Evolutionary conservation across 2,888 invertebrate species (phyloP), one percentile per base, ranked within the genome.

Genomic region (Agriopis leucophaearia): DNA sequence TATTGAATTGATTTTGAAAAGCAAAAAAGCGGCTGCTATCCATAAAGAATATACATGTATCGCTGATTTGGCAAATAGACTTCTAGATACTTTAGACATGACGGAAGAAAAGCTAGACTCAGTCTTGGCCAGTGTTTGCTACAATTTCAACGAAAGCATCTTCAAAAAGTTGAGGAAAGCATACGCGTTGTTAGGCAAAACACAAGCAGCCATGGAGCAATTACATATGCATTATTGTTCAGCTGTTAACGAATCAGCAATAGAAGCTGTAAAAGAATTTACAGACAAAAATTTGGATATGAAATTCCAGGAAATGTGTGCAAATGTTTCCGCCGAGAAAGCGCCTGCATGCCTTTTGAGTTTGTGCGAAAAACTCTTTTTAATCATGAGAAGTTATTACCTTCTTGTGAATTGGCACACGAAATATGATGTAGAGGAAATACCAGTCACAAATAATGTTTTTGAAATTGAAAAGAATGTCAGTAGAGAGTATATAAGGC

Each of bases 171-270:
- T 99, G 0, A 97, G 98, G 81, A 96, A 96, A 75, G 99, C 99
- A 0, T 99, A 99, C 83, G 95, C 96, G 47, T 92, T 99, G 27
- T 89, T 99, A 5, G 98, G 98, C 0, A 99, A 99, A 89, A 97
- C 97, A 0, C 96, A 98, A 88, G 96, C 97, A 2, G 98, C 98
- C 0, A 97, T 99, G 96, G 99, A 99, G 86, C 98, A 99, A 85
- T 88, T 99, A 10, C 98, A 98, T 77, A 98, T 99, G 96, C 98
- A 99, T 86, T 99, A 98, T 81, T 97, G 98, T 0, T 98, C 98
- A 48, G 97, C 98, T 0, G 97, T 99, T 15, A 99, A 97, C 75
- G 97, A 96, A 71, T 95, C 96, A 0, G 96, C 98, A 0, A 95
- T 95, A 35, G 94, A 94, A 52, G 94, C 95, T 0, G 90, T 96